Percentiles rank a stretch among this genome's conserved stretches.
Evolutionary conservation across 1,140 invertebrate genomes (phyloP).

Genomic region (Brachionus sp.): DNA sequence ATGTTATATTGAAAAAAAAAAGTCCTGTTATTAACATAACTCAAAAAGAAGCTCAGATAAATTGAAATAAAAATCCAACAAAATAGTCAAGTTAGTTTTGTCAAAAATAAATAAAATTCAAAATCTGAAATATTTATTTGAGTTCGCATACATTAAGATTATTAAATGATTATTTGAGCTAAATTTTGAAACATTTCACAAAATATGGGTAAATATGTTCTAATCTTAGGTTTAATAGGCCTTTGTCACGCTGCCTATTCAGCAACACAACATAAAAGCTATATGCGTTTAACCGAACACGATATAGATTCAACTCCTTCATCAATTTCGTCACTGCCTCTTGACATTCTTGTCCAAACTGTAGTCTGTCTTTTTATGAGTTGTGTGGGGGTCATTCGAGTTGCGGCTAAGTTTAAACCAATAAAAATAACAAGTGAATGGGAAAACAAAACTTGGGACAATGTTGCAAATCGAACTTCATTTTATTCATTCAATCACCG

Average conservation of each 20-base stretch:
- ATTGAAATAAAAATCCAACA: background rate
- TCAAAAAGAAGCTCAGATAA: background rate
- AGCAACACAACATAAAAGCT: conserved; percentile 38
- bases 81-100: background rate
- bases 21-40: background rate
- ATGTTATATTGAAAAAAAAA: background rate
- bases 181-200: conserved; percentile 9
- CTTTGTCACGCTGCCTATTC: conserved; percentile 39
- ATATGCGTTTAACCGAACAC: conserved; percentile 38
- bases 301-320: background rate
- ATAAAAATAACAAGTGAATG: conserved; percentile 43
- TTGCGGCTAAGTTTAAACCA: background rate
- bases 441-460: conserved; percentile 44
- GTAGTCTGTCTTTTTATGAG: background rate
- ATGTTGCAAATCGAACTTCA: conserved; percentile 21
- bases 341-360: conserved; percentile 39
- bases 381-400: conserved; percentile 8
- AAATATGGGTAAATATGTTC: conserved; percentile 39
- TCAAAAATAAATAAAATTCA: background rate
- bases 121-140: background rate
- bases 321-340: background rate
- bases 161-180: background rate
- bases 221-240: conserved; percentile 23
- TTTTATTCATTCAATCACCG: conserved; percentile 42
- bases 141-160: background rate